These are phyloP conservation scores for Calameuta filiformis DNA, from an alignment of 2,888 invertebrate genomes.

Conservation along the genomic window DNA sequence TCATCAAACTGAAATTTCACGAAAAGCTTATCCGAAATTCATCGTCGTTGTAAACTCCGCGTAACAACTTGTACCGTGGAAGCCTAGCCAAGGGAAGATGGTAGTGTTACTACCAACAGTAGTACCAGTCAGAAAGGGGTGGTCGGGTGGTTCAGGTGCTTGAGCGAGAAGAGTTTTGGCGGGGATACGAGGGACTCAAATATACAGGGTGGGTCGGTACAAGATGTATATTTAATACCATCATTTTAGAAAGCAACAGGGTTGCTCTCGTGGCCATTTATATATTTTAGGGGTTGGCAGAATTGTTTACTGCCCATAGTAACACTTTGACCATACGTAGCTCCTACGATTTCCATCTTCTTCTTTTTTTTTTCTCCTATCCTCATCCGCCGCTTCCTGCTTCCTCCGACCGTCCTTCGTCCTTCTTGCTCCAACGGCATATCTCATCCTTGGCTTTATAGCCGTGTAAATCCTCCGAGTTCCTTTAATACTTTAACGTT, in stretches of 20 bases:
- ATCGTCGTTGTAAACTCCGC: conserved; percentile 54
- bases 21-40: conserved; percentile 52
- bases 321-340: too few relatives aligned
- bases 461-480: conserved; percentile 42
- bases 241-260: conserved; percentile 48
- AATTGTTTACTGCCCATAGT: conserved; percentile 42
- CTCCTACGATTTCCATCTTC: too few relatives aligned
- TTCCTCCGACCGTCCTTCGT: not conserved
- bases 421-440: conserved; percentile 4
- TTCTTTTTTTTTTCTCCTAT: too few relatives aligned
- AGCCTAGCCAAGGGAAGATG: not conserved
- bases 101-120: conserved; percentile 1
- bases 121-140: not conserved
- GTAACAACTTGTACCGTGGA: conserved; percentile 41
- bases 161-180: not conserved
- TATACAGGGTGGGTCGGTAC: conserved; percentile 21
- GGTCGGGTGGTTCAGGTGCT: not conserved
- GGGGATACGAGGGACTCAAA: not conserved
- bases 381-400: not conserved
- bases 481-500: conserved; percentile 45
- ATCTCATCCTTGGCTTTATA: conserved; percentile 47
- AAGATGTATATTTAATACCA: conserved; percentile 58
- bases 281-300: conserved; percentile 46
- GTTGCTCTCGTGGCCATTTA: conserved; percentile 32
- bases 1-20: conserved; percentile 56